phyloP scores from a whole-genome alignment of 2,888 invertebrate genomes.

The Papilio protenor region DNA sequence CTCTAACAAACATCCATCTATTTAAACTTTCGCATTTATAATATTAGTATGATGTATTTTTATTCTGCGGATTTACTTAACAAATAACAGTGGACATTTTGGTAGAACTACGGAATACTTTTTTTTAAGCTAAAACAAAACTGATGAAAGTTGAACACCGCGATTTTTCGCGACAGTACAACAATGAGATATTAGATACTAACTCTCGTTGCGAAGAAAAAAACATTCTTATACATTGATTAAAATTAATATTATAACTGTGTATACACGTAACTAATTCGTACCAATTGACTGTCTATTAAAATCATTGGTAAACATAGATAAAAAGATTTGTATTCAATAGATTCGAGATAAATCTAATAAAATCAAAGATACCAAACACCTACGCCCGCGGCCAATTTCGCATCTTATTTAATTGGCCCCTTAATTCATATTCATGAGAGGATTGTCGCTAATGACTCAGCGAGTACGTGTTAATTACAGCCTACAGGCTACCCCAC shows the following conservation, averaged over 20 bases:
- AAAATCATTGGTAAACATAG: conserved; percentile 24
- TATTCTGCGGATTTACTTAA: too few relatives aligned
- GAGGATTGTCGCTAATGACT: conserved; percentile 52
- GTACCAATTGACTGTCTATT: conserved; percentile 24
- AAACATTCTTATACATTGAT: too few relatives aligned
- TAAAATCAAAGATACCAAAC: conserved; percentile 39
- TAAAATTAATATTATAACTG: background rate
- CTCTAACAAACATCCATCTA: too few relatives aligned
- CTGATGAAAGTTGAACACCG: too few relatives aligned
- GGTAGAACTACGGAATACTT: too few relatives aligned
- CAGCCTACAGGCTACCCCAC: conserved; percentile 38
- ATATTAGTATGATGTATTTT: too few relatives aligned
- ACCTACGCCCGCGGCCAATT: conserved; percentile 46
- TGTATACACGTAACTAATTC: conserved; percentile 15
- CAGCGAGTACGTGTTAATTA: conserved; percentile 47
- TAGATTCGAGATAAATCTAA: conserved; percentile 20
- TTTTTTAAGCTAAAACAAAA: too few relatives aligned
- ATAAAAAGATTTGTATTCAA: conserved; percentile 38
- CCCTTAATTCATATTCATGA: conserved; percentile 50
- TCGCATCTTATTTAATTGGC: conserved; percentile 50
- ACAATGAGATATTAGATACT: too few relatives aligned
- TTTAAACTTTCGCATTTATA: too few relatives aligned
- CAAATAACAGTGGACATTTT: too few relatives aligned
- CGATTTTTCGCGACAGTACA: too few relatives aligned
- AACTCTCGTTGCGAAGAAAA: too few relatives aligned